Conservation (phyloP, 2,113 vertebrate species). For the Prinia subflava region DNA sequence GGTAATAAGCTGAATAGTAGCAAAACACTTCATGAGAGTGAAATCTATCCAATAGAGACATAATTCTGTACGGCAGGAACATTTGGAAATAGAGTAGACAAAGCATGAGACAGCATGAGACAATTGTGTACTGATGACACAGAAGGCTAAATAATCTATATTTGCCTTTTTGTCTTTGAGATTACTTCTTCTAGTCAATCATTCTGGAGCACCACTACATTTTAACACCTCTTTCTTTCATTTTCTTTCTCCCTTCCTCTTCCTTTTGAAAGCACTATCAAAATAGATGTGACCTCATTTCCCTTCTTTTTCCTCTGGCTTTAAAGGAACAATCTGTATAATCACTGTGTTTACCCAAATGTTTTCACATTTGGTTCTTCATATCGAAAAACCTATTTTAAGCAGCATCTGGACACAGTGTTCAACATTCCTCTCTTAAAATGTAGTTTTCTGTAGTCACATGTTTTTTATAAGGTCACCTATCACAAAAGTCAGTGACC, state of each 20-base stretch:
- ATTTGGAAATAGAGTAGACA: background rate
- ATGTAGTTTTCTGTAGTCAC: background rate
- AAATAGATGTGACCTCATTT: constrained; percentile 22
- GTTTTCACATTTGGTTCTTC: background rate
- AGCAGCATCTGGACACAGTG: background rate
- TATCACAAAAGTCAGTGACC: background rate
- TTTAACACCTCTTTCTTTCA: background rate
- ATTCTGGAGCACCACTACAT: background rate
- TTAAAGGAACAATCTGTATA: background rate
- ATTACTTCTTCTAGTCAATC: background rate
- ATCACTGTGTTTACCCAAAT: background rate
- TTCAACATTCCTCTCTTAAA: background rate
- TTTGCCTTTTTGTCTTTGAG: background rate
- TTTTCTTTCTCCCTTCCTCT: background rate
- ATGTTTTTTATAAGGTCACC: constrained; percentile 9
- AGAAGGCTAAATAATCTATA: background rate
- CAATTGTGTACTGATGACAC: background rate
- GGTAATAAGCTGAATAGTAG: background rate
- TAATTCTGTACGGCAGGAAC: background rate
- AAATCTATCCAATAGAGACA: background rate
- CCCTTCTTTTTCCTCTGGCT: background rate
- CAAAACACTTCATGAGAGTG: background rate
- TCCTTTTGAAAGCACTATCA: background rate
- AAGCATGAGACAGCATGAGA: constrained; percentile 1
- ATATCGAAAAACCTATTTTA: background rate